These are phyloP conservation scores for Pipistrellus pipistrellus DNA, from an alignment of 2,797 vertebrate species.

Conservation along the genomic window DNA sequence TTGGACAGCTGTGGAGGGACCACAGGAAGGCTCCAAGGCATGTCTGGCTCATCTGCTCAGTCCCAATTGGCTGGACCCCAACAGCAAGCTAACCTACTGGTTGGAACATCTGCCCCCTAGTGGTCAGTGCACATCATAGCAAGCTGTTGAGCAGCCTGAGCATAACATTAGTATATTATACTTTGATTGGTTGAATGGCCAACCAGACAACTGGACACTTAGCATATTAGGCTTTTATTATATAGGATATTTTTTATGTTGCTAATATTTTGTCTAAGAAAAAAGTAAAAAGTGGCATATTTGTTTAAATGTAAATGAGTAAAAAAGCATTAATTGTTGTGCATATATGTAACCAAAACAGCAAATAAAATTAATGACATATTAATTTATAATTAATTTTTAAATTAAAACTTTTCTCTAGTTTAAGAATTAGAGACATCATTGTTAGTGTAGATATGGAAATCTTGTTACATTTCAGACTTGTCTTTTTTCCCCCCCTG, in stretches of 20 bases:
- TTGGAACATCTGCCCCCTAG: no score
- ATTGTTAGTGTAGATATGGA: background rate
- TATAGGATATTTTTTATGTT: slow-evolving; percentile 78
- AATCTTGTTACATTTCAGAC: background rate
- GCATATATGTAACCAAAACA: slow-evolving; percentile 65
- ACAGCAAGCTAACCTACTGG: no score
- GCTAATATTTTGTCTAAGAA: slow-evolving; percentile 81
- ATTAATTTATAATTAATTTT: background rate
- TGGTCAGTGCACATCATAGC: no score
- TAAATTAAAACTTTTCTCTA: background rate
- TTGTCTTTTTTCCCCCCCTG: background rate
- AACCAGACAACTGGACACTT: no score
- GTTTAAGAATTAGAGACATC: background rate
- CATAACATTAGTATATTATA: no score
- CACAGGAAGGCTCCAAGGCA: no score
- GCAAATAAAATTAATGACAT: slow-evolving; percentile 36
- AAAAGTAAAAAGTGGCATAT: slow-evolving; percentile 80
- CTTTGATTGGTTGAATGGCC: no score
- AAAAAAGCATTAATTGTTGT: slow-evolving; percentile 78
- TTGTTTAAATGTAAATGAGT: slow-evolving; percentile 83
- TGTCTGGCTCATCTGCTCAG: no score
- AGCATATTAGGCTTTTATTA: no score
- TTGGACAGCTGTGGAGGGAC: no score
- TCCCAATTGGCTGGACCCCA: no score
- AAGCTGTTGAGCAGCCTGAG: no score